Evolutionary conservation across 2,888 invertebrate species (phyloP), one percentile per base, ranked within the genome.

Genomic region (Lithophane leautieri): DNA sequence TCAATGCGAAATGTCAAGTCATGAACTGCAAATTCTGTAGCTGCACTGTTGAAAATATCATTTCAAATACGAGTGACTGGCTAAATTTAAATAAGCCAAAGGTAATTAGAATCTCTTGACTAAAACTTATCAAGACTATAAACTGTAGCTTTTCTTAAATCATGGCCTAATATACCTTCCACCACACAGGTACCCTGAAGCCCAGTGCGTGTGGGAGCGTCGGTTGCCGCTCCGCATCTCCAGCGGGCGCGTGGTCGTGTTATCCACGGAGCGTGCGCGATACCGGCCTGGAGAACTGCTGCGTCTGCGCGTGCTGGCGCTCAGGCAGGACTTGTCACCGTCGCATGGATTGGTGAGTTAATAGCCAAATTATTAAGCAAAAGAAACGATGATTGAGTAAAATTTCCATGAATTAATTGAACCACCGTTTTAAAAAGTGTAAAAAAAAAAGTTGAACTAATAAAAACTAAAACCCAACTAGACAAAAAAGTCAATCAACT

Each of bases 261-360:
- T 97, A 0, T 97, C 97, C 82, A 97, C 97, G 0, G 97, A 97
- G 82, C 96, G 97, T 22, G 96, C 97, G 0, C 92, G 97, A 16
- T 97, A 97, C 90, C 94, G 97, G 25, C 97, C 97, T 0, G 97
- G 97, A 0, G 97, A 97, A 74, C 94, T 94, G 9, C 94, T 97
- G 62, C 94, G 96, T 25, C 94, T 97, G n/a, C 93, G 97, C 58
- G 92, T 97, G 0, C 89, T 97, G 9, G 96, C 95, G 7, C 90
- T 97, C 19, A 96, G 96, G 71, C 96, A 97, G 0, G 97, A 97
- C 81, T 92, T 97, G 34, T 95, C 97, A 0, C 97, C 97, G 0
- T 94, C 96, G 60, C 95, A 96, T 78, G 95, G 96, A 60, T 86
- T 93, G 83, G 97, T 97, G 81, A 94, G 96, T 42, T 42, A 42